Percentiles rank a stretch among this genome's conserved stretches.
phyloP scores from a whole-genome alignment of 1,140 invertebrate species.

The Hylaeus volcanicus region DNA sequence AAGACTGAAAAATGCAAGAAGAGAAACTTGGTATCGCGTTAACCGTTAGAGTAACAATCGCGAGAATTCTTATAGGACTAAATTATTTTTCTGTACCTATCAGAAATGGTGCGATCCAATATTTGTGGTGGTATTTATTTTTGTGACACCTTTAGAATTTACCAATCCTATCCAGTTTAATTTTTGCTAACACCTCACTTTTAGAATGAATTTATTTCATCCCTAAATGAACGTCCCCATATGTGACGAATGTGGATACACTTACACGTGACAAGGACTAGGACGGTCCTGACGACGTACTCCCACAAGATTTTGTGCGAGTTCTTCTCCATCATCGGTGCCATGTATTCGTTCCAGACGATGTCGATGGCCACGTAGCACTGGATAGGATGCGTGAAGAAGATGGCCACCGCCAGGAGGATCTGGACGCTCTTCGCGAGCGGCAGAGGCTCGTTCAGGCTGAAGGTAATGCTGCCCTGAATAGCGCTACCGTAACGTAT shows the following conservation, averaged over 20 bases:
- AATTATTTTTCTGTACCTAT: too few relatives aligned
- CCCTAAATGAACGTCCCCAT: too few relatives aligned
- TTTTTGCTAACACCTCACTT: too few relatives aligned
- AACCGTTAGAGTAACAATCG: too few relatives aligned
- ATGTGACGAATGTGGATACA: constrained; percentile 52
- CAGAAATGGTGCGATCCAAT: too few relatives aligned
- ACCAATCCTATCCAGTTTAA: too few relatives aligned
- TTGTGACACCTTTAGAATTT: too few relatives aligned
- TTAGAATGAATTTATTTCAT: too few relatives aligned
- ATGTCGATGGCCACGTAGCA: constrained; percentile 95
- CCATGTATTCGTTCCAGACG: constrained; percentile 87
- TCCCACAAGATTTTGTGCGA: constrained; percentile 82
- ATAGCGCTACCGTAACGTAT: constrained; percentile 85
- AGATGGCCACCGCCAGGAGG: constrained; percentile 90
- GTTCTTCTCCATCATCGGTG: constrained; percentile 72
- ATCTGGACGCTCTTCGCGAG: constrained; percentile 88
- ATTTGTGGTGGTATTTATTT: too few relatives aligned
- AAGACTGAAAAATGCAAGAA: constrained; percentile 83
- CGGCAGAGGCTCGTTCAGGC: constrained; percentile 83
- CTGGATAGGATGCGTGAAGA: constrained; percentile 91
- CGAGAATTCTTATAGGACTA: too few relatives aligned
- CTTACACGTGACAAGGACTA: constrained; percentile 91
- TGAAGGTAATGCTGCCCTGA: constrained; percentile 86
- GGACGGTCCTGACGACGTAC: constrained; percentile 84
- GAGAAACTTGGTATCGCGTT: neutral